Evolutionary conservation across 1,140 invertebrate species (phyloP), one percentile per base, ranked within the genome.

Genomic region (Drosophila virilis): DNA sequence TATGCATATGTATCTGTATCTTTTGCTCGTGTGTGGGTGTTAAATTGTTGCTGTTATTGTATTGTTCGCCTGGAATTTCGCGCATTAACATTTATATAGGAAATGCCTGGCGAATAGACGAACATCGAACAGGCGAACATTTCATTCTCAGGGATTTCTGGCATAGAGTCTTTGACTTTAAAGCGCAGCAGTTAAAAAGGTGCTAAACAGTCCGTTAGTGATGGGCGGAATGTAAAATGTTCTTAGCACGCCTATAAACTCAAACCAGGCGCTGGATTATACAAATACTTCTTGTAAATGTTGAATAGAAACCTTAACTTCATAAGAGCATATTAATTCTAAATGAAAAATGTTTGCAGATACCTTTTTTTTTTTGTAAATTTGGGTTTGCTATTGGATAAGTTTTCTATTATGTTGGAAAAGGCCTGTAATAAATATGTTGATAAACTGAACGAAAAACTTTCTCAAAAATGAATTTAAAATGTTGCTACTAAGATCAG

Each of bases 51-150:
- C 40, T 60, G 37, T 54, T 57, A 13, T 60, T 60, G 22, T 17
- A 12, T 32, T 65, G 35, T 42, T 15, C 61, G 42, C 38, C 45
- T 61, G 55, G 82, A 88, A 86, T 86, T 86, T 86, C 75, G 84
- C 82, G 67, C 82, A 76, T 86, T 86, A 88, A 73, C 82, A 82
- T 72, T 65, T 43, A 55, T 58, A 40, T 81, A 81, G 78, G 54
- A 75, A 81, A 85, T 78, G 67, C 43, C 57, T 58, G 52, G 33
- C 37, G 45, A 40, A 52, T 35, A 48, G 58, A 33, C 59, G 71
- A 60, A 62, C 28, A 50, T 33, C 38, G 58, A 74, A 62, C 17
- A 15, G 22, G 22, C 22, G 22, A 28, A 28, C 10, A 45, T 42
- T 22, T 32, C 58, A 55, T 81, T 81, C 74, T 70, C 78, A 40